Base-by-base conservation (phyloP, 2,888 invertebrate species). In the Tridacna gigas region DNA sequence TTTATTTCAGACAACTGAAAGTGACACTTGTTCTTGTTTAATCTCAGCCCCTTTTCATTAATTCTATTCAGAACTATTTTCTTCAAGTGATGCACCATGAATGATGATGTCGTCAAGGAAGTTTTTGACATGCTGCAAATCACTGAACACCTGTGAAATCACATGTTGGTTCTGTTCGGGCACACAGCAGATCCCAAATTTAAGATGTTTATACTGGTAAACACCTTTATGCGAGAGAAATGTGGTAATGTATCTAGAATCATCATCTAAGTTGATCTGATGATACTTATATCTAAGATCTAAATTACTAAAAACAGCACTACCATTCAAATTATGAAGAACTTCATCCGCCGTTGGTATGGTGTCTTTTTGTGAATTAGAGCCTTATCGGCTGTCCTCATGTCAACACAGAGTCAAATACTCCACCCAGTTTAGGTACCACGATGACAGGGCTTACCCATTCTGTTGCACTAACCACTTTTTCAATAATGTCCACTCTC, bases 361-460 rank as follows among this genome's bases (percentile, higher is more conserved):
- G 85, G 15, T 74, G 56, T 20, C 56, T n/a, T 18, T 56, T 56
- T 9, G 18, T 9, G 18, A 56, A 56, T n/a, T 20, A 56, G 2
- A 20, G 56, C 9, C 25, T 45, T 63, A 66, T 88, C 86, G 9
- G 84, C 77, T 56, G 73, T 73, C 60, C 86, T 63, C 88, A 86
- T 88, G 47, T 89, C 88, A 0, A n/a, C n/a, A n/a, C n/a, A 89
- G 7, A 89, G 61, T 47, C 89, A 26, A 26, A 89, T 79, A 56
- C 89, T 15, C 82, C 83, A 25, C 78, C 66, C 22, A 74, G 74
- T 80, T 88, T 90, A 11, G 85, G 89, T 18, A 88, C 86, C 9
- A 87, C 82, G 5, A 89, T 84, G 12, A 84, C 67, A 20, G 86
- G 84, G 56, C 83, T 84, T 13, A 89, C 85, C 89, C 88, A 89